phyloP scores from a whole-genome alignment of 2,113 vertebrate species.

The Sminthopsis crassicaudata region DNA sequence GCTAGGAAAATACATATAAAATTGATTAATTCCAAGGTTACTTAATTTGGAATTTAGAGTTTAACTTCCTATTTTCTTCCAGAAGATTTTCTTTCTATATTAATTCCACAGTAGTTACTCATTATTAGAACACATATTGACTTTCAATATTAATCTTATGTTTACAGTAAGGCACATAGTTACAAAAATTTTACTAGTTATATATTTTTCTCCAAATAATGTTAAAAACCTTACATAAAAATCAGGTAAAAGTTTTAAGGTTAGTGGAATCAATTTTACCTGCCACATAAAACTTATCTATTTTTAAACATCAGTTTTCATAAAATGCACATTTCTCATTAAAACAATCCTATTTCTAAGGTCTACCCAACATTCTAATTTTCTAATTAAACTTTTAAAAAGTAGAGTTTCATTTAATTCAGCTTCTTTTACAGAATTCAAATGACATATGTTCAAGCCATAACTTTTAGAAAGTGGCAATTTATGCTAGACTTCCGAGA shows the following conservation, averaged over 20 bases:
- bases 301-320: neutral
- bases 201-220: neutral
- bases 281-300: neutral
- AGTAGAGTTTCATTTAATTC: neutral
- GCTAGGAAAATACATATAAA: conserved; percentile 60
- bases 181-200: neutral
- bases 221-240: neutral
- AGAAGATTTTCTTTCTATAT: neutral
- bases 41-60: neutral
- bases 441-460: neutral
- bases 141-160: neutral
- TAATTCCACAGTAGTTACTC: neutral
- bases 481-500: neutral
- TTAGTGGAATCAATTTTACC: neutral
- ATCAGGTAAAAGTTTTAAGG: neutral
- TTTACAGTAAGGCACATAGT: neutral
- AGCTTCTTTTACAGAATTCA: neutral
- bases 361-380: neutral
- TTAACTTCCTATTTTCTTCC: neutral
- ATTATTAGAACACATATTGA: neutral
- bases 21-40: conserved; percentile 45
- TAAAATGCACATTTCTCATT: neutral
- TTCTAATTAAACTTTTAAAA: neutral
- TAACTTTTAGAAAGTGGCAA: neutral
- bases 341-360: neutral